Conservation (phyloP, 23 tunicate genomes). For the Diplosoma virens region DNA sequence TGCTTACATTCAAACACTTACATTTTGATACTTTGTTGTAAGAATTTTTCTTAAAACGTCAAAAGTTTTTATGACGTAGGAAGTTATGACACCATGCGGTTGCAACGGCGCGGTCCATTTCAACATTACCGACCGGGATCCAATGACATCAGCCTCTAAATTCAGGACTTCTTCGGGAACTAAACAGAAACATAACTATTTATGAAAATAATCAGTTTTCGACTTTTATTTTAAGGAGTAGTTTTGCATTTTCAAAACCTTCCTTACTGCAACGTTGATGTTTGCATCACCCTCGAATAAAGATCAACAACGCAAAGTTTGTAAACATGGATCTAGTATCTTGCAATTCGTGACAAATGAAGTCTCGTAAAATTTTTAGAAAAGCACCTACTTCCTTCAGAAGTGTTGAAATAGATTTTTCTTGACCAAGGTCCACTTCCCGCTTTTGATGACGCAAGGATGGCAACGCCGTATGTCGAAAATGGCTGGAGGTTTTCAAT, state of each 20-base stretch:
- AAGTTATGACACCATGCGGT: constrained; percentile 44
- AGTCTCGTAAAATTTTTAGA: too few species aligned
- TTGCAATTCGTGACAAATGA: too few species aligned
- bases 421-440: constrained; percentile 51
- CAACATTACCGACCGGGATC: neutral
- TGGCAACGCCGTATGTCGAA: constrained; percentile 26
- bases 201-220: too few species aligned
- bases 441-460: constrained; percentile 39
- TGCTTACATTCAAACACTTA: too few species aligned
- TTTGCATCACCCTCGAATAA: too few species aligned
- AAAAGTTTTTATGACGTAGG: constrained; percentile 14
- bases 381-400: constrained; percentile 45
- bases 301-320: too few species aligned
- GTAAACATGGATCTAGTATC: too few species aligned
- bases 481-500: constrained; percentile 31
- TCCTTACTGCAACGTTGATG: too few species aligned
- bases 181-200: too few species aligned
- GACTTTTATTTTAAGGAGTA: too few species aligned
- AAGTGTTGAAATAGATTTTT: constrained; percentile 1
- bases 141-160: neutral
- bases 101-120: constrained; percentile 37
- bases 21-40: too few species aligned
- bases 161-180: constrained; percentile 36
- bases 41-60: neutral
- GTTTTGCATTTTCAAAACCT: too few species aligned